Evolutionary conservation across 2,797 vertebrate species (phyloP).

Genomic region (Semotilus atromaculatus): DNA sequence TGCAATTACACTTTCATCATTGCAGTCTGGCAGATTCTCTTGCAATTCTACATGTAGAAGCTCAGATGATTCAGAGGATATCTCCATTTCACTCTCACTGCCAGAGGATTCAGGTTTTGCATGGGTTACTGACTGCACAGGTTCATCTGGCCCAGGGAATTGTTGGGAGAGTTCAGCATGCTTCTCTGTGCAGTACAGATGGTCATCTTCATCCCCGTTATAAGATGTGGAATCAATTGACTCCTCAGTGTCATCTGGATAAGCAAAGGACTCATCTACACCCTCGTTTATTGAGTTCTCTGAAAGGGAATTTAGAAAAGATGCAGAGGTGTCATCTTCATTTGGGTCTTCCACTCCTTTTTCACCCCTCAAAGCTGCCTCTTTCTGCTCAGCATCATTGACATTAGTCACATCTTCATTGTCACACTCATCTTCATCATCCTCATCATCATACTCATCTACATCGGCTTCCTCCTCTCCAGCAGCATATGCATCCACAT

Average conservation of each 20-base stretch:
- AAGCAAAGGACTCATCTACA: constrained; percentile 92
- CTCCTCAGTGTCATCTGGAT: constrained; percentile 89
- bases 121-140: constrained; percentile 49
- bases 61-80: constrained; percentile 70
- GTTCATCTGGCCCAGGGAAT: constrained; percentile 58
- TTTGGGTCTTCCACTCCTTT: constrained; percentile 70
- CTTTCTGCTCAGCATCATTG: constrained; percentile 58
- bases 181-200: constrained; percentile 86
- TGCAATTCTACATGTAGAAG: constrained; percentile 39
- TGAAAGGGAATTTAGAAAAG: constrained; percentile 92
- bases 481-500: constrained; percentile 79
- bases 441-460: constrained; percentile 80
- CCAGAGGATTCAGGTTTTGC: constrained; percentile 60
- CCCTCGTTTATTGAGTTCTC: constrained; percentile 94
- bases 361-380: constrained; percentile 67
- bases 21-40: constrained; percentile 23
- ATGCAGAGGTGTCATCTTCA: constrained; percentile 89
- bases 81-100: constrained; percentile 72
- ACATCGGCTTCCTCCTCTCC: constrained; percentile 83
- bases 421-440: constrained; percentile 70
- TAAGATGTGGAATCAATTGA: constrained; percentile 92
- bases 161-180: constrained; percentile 76
- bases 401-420: constrained; percentile 54
- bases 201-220: constrained; percentile 88
- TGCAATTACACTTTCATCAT: constrained; percentile 29